A percentile compares a stretch with the other conserved stretches of the same genome.
phyloP scores from a whole-genome alignment of 2,797 vertebrate species.

The Tiaroga cobitis region DNA sequence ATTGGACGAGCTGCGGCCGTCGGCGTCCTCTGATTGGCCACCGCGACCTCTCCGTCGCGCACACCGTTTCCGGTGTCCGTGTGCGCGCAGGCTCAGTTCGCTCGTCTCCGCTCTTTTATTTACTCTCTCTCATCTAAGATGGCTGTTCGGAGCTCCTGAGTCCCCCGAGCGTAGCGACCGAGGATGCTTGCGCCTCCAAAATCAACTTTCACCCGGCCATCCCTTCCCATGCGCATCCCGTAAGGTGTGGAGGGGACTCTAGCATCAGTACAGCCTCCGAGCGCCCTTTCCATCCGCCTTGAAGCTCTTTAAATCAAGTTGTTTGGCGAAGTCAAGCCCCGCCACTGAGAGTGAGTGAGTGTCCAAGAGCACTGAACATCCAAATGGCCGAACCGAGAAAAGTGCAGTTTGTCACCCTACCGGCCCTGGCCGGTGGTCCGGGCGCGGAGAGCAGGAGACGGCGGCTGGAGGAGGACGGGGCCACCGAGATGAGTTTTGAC shows the following conservation, averaged over 20 bases:
- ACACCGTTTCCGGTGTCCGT: slow-evolving; percentile 70
- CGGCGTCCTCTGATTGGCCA: slow-evolving; percentile 73
- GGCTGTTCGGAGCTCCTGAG: slow-evolving; percentile 79
- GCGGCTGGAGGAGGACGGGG: slow-evolving; percentile 83
- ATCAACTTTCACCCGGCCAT: slow-evolving; percentile 78
- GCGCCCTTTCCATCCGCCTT: slow-evolving; percentile 30
- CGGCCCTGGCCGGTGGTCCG: slow-evolving; percentile 79
- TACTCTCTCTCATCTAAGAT: slow-evolving; percentile 86
- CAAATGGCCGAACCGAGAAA: slow-evolving; percentile 96
- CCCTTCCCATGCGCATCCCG: slow-evolving; percentile 72
- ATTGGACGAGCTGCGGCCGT: slow-evolving; percentile 29
- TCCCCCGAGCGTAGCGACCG: slow-evolving; percentile 78
- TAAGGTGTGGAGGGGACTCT: slow-evolving; percentile 72
- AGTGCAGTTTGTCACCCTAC: slow-evolving; percentile 93
- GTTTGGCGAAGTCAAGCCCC: slow-evolving; percentile 79
- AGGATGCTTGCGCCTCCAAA: slow-evolving; percentile 78
- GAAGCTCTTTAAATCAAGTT: slow-evolving; percentile 75
- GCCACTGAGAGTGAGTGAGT: slow-evolving; percentile 71
- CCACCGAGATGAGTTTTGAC: slow-evolving; percentile 76
- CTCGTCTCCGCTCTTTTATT: slow-evolving; percentile 82
- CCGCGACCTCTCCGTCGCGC: slow-evolving; percentile 46
- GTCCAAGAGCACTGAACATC: slow-evolving; percentile 73
- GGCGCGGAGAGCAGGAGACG: slow-evolving; percentile 86
- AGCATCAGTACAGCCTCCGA: slow-evolving; percentile 63
- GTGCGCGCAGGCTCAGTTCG: slow-evolving; percentile 78